Evolutionary conservation across 2,888 invertebrate genomes (phyloP).

Genomic region (Eilema sororculum): DNA sequence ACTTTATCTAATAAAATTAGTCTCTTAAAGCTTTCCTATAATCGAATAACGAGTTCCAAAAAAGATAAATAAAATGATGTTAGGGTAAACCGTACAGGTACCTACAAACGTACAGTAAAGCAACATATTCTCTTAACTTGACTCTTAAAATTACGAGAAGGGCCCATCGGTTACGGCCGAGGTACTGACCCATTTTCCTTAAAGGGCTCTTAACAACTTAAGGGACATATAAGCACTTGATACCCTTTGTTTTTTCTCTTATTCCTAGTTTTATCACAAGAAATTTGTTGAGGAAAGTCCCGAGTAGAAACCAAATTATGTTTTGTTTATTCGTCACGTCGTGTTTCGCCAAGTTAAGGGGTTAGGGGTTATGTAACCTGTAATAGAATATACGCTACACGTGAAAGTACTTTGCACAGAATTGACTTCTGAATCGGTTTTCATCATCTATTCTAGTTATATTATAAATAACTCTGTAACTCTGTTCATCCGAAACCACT

Average conservation of each 20-base stretch:
- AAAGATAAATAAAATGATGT: not conserved
- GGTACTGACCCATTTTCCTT: conserved; percentile 41
- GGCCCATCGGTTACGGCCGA: conserved; percentile 25
- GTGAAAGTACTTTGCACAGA: not conserved
- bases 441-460: not conserved
- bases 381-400: not conserved
- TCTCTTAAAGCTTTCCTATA: not conserved
- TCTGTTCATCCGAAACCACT: too few species aligned
- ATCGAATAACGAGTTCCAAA: not conserved
- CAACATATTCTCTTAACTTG: conserved; percentile 26
- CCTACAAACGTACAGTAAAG: conserved; percentile 17
- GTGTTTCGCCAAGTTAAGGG: conserved; percentile 3
- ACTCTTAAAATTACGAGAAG: conserved; percentile 41
- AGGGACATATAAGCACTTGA: conserved; percentile 34
- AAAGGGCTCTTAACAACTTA: conserved; percentile 43
- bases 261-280: conserved; percentile 18
- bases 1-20: not conserved
- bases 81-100: not conserved
- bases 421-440: not conserved
- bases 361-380: not conserved
- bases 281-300: conserved; percentile 13
- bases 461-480: too few species aligned
- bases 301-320: conserved; percentile 8
- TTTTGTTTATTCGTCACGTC: conserved; percentile 10
- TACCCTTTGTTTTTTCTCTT: conserved; percentile 22